Conservation (phyloP, 2,797 vertebrate species). For the Chelidonichthys spinosus region DNA sequence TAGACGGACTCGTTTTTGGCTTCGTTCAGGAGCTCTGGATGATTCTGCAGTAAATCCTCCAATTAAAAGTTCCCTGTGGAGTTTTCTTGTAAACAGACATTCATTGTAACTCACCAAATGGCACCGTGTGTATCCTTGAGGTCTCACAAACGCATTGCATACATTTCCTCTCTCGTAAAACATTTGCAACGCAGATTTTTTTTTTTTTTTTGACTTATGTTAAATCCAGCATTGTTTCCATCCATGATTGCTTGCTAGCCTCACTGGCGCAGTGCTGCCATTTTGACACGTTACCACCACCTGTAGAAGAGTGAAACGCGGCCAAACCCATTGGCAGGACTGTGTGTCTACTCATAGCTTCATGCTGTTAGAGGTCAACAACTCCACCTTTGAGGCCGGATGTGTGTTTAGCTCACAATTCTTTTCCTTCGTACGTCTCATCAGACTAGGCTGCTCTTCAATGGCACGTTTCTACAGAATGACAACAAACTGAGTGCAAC, state of each 20-base stretch:
- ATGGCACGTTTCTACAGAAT: background rate
- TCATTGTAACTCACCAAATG: background rate
- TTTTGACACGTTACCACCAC: too few relatives aligned
- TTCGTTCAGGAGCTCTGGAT: background rate
- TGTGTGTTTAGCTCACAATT: too few relatives aligned
- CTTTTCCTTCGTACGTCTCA: background rate
- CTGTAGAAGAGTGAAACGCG: too few relatives aligned
- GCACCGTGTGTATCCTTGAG: background rate
- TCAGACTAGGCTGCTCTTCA: background rate
- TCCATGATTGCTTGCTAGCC: background rate
- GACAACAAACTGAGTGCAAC: background rate
- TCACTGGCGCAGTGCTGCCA: background rate
- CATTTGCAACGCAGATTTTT: background rate
- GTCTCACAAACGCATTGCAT: background rate
- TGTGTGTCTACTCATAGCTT: too few relatives aligned
- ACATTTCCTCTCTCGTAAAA: background rate
- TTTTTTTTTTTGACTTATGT: background rate
- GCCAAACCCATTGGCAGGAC: too few relatives aligned
- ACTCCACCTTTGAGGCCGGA: too few relatives aligned
- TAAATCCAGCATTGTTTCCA: background rate
- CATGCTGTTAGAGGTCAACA: too few relatives aligned
- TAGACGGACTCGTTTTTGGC: background rate
- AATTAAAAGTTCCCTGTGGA: background rate
- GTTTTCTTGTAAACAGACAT: background rate
- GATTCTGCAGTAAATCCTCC: background rate